A percentile compares a stretch with the other conserved stretches of the same genome.
These are phyloP conservation scores for Metridium senile DNA, from an alignment of 92 coral and sea anemone genomes.

Conservation along the genomic window DNA sequence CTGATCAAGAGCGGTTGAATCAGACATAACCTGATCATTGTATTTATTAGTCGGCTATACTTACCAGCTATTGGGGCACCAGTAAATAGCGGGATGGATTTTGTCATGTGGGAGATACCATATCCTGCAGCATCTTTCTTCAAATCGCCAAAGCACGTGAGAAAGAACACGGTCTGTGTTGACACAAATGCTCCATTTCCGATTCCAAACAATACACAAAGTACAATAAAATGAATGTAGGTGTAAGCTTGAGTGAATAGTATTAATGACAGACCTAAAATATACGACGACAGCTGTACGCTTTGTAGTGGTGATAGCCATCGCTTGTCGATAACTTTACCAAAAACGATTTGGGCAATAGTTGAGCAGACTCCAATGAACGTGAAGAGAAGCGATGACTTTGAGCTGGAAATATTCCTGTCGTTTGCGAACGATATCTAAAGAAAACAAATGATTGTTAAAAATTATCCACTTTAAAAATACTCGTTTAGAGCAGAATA, in stretches of 20 bases:
- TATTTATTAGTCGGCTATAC: too few relatives aligned
- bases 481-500: too few relatives aligned
- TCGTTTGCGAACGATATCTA: conserved; percentile 17
- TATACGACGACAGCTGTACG: conserved; percentile 16
- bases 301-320: conserved; percentile 27
- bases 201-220: conserved; percentile 16
- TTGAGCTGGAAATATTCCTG: conserved; percentile 6
- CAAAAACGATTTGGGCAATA: conserved; percentile 18
- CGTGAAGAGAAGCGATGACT: conserved; percentile 34
- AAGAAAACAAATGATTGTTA: neutral
- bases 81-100: conserved; percentile 2
- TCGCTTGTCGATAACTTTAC: conserved; percentile 12
- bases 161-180: conserved; percentile 20
- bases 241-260: conserved; percentile 1
- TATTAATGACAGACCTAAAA: conserved; percentile 10
- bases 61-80: conserved; percentile 33
- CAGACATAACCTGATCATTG: too few relatives aligned
- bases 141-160: conserved; percentile 39
- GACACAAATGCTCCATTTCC: conserved; percentile 20
- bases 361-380: conserved; percentile 26
- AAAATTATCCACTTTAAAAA: too few relatives aligned
- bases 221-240: conserved; percentile 13
- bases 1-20: too few relatives aligned
- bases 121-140: conserved; percentile 43
- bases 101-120: conserved; percentile 26